Evolutionary conservation across 2,888 invertebrate genomes (phyloP).

Genomic region (Calameuta idolon): DNA sequence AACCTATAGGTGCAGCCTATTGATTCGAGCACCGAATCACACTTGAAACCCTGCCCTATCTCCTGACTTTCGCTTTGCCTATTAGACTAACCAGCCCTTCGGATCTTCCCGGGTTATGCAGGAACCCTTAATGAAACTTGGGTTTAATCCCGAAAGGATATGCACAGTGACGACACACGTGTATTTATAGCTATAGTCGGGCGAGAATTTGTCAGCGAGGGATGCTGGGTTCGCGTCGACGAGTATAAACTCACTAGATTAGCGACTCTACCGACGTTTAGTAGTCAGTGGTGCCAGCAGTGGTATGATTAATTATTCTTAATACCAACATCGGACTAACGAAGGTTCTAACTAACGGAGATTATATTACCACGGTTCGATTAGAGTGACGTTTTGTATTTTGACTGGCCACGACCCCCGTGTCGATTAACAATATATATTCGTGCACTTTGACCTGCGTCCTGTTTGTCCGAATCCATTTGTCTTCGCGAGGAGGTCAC

Average conservation of each 20-base stretch:
- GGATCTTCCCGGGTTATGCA: not conserved
- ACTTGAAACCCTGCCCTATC: not conserved
- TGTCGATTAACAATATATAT: not conserved
- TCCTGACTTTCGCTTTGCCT: not conserved
- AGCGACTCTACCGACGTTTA: not conserved
- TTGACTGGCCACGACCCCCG: not conserved
- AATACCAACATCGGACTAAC: not conserved
- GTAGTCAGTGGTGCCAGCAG: conserved; percentile 1
- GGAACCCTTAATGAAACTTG: not conserved
- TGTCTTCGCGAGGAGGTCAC: not conserved
- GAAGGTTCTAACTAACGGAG: not conserved
- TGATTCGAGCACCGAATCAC: not conserved
- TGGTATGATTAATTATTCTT: not conserved
- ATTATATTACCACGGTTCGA: not conserved
- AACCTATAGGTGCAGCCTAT: not conserved
- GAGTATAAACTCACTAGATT: not conserved
- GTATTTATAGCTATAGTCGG: not conserved
- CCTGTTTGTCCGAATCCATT: no score
- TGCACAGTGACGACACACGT: not conserved
- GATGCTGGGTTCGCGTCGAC: not conserved
- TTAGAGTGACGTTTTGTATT: conserved; percentile 1
- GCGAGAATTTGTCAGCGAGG: not conserved
- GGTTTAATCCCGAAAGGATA: not conserved
- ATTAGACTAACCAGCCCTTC: not conserved
- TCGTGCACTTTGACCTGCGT: no score